Conservation (phyloP, 2,888 invertebrate species). For the Lutraria lutraria region DNA sequence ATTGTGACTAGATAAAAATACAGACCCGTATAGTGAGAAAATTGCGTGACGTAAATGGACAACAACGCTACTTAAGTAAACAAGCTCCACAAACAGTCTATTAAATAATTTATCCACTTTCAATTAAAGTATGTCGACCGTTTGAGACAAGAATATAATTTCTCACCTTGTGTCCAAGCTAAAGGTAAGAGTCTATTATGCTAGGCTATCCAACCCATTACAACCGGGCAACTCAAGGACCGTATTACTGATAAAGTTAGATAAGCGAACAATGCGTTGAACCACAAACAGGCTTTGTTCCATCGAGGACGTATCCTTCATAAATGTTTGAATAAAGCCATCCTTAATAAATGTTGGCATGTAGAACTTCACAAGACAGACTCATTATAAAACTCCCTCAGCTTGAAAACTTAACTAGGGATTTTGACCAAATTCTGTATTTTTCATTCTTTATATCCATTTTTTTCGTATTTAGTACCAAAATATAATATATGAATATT, state of each 20-base stretch:
- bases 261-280: not conserved
- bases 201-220: not conserved
- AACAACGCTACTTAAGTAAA: not conserved
- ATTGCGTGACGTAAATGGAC: not conserved
- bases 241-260: conserved; percentile 6
- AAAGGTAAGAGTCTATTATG: not conserved
- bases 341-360: no score
- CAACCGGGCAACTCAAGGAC: not conserved
- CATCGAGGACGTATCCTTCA: conserved; percentile 11
- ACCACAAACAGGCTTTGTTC: conserved; percentile 1
- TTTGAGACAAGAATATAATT: conserved; percentile 5
- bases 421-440: no score
- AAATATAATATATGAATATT: no score
- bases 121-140: not conserved
- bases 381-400: no score
- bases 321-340: not conserved
- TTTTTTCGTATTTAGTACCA: no score
- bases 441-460: no score
- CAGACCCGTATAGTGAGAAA: not conserved
- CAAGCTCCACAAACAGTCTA: not conserved
- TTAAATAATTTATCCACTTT: not conserved
- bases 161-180: conserved; percentile 15
- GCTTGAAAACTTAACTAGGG: no score
- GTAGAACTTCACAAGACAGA: no score
- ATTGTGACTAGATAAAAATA: not conserved